A percentile compares a stretch with the other conserved stretches of the same genome.
phyloP scores from a whole-genome alignment of 2,113 vertebrate species.

The Aptenodytes forsteri region DNA sequence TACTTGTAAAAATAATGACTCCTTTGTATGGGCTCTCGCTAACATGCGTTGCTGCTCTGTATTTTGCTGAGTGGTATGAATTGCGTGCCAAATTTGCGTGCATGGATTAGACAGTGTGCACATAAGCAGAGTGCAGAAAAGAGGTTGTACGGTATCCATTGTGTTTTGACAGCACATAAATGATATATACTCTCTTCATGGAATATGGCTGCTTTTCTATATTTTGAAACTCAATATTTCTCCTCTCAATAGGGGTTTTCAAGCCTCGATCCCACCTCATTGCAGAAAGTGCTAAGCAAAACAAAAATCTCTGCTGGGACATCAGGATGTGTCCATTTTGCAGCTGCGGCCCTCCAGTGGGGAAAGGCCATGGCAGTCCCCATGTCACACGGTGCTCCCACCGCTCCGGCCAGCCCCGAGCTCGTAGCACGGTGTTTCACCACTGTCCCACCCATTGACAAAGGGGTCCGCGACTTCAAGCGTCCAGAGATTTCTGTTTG shows the following conservation, averaged over 20 bases:
- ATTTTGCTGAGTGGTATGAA: constrained; percentile 34
- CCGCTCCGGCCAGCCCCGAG: not conserved
- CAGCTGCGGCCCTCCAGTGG: fast-evolving
- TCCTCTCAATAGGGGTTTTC: not conserved
- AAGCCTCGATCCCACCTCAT: not conserved
- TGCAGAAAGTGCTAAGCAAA: not conserved
- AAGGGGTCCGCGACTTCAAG: not conserved
- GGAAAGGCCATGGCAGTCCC: not conserved
- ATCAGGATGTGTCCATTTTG: not conserved
- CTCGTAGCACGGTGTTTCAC: fast-evolving
- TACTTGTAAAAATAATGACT: constrained; percentile 58
- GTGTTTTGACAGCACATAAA: constrained; percentile 12
- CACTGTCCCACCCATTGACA: fast-evolving
- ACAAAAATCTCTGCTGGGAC: not conserved
- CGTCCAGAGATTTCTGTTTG: not conserved
- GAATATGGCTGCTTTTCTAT: not conserved
- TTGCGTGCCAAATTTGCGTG: not conserved
- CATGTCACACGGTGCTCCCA: fast-evolving
- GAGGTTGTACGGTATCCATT: not conserved
- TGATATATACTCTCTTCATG: not conserved
- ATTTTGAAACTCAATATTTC: not conserved
- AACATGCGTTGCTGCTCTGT: constrained; percentile 12
- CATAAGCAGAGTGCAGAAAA: not conserved
- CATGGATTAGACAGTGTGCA: not conserved
- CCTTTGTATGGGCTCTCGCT: constrained; percentile 34